Base-by-base conservation (phyloP, 2,888 invertebrate genomes). In the Lepetodrilus schrolli region DNA sequence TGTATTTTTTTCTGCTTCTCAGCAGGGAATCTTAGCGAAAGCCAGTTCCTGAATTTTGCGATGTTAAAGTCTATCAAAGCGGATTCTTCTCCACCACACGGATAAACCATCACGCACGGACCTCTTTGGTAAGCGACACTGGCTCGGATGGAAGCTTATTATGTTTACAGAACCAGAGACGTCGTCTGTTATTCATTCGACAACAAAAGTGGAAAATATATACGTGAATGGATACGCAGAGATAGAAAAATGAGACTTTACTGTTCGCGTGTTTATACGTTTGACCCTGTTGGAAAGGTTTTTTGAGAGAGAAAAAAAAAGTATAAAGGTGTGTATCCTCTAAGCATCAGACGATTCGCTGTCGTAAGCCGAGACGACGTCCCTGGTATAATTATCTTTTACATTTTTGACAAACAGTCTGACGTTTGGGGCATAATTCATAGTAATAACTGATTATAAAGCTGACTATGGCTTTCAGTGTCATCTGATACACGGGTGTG, bases 391-490 rank as follows among this genome's bases (percentile, higher is more conserved):
- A 58, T 58, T 58, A 58, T 58, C 58, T 58, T 58, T 58, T 34
- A 21, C 58, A 58, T 21, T 30, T n/a, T 30, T 58, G 58, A 58
- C 58, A 58, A 58, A 58, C 58, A 13, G 58, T 23, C 26, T 30
- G 58, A 58, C 58, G 58, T 58, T 13, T 23, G 7, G 23, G 30
- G 58, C 58, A 58, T 58, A 58, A 30, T 58, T 58, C 58, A 58
- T 30, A 58, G 58, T 58, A 58, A 58, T 58, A 58, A 30, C 26
- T 58, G 58, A 58, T 58, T 58, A 58, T 58, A 23, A 58, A 23
- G 30, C 30, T 23, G 58, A 30, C 58, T 17, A 17, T 26, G 30
- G 30, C 58, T 58, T 34, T 17, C 30, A 26, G 30, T 34, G 58
- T 30, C 30, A 58, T 30, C n/a, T 13, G 58, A 58, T 30, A 23